Evolutionary conservation across 1,140 invertebrate species (phyloP), one percentile per base, ranked within the genome.

Genomic region (Alviniconcha marisindica): DNA sequence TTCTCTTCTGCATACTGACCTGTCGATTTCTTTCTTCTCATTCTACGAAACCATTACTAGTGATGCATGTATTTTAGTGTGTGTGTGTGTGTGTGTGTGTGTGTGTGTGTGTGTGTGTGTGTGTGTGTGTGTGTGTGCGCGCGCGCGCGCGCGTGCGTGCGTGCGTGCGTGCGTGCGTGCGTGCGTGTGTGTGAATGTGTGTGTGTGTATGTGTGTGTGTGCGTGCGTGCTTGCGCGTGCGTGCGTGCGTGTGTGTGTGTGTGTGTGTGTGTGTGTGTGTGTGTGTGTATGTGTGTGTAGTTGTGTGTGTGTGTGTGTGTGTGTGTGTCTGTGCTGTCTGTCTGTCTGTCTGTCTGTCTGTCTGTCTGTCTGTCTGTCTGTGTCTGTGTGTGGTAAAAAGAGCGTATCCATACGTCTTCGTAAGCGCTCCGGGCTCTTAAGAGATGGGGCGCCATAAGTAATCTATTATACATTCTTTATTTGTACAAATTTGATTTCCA

Each of bases 121-220:
- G 66, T 38, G 66, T 71, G 66, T 71, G 66, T 71, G 66, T 71
- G 66, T 71, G 66, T 74, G 71, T 74, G 71, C 42, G 71, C 42
- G 71, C 42, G 71, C 42, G 71, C 42, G 71, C 42, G 71, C 21
- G 71, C 42, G 71, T 42, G 71, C 42, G 38, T 73, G 71, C 42
- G 71, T 42, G 71, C 42, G 66, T 36, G 66, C 33, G 66, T 36
- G 66, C 33, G 66, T 36, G 66, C 33, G 66, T 36, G 66, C 33
- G 66, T 36, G 66, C 33, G 71, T 42, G 71, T 42, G 71, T 74
- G 71, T 42, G 71, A 40, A 38, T 74, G 71, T 74, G 38, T 74
- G 71, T 74, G 71, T 74, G 71, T 74, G 71, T 74, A 38, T 74
- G 71, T 42, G 71, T 74, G 71, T 74, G 71, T 74, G 71, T 74